phyloP scores from a whole-genome alignment of 2,888 invertebrate species.

The Sthenelais limicola region DNA sequence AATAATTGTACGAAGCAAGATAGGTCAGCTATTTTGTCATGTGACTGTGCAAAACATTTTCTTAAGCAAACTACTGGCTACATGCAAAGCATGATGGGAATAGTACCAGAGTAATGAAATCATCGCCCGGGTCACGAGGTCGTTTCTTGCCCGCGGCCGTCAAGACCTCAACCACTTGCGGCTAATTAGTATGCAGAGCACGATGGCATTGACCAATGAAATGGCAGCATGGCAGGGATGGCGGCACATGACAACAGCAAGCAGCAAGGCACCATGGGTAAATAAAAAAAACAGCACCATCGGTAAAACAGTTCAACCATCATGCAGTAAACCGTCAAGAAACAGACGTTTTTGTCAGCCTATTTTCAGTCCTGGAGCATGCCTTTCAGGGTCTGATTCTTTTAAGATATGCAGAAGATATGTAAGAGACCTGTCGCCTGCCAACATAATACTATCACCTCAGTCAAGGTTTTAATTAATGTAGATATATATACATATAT shows the following conservation, averaged over 20 bases:
- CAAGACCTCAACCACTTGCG: constrained; percentile 72
- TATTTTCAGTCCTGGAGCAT: constrained; percentile 43
- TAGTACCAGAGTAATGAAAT: constrained; percentile 92
- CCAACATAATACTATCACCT: constrained; percentile 10
- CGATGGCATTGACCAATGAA: constrained; percentile 71
- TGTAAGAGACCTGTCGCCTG: constrained; percentile 14
- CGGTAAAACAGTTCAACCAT: constrained; percentile 56
- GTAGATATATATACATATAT: background rate
- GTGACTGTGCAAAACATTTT: constrained; percentile 70
- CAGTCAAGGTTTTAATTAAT: background rate
- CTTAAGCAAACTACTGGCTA: constrained; percentile 68
- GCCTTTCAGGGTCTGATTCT: constrained; percentile 36
- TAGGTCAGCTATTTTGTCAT: constrained; percentile 63
- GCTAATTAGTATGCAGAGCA: constrained; percentile 71
- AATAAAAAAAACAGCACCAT: constrained; percentile 71
- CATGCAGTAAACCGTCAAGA: constrained; percentile 40
- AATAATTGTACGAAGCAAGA: constrained; percentile 56
- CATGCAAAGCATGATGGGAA: constrained; percentile 71
- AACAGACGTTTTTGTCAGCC: constrained; percentile 30
- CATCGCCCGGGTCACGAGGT: constrained; percentile 88
- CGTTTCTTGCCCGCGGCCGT: constrained; percentile 90
- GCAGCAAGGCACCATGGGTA: constrained; percentile 73
- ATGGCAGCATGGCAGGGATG: constrained; percentile 60
- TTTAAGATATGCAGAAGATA: background rate
- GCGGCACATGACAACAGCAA: constrained; percentile 74